Evolutionary conservation across 2,797 vertebrate genomes (phyloP).

Genomic region (Ctenochaetus hawaiiensis): DNA sequence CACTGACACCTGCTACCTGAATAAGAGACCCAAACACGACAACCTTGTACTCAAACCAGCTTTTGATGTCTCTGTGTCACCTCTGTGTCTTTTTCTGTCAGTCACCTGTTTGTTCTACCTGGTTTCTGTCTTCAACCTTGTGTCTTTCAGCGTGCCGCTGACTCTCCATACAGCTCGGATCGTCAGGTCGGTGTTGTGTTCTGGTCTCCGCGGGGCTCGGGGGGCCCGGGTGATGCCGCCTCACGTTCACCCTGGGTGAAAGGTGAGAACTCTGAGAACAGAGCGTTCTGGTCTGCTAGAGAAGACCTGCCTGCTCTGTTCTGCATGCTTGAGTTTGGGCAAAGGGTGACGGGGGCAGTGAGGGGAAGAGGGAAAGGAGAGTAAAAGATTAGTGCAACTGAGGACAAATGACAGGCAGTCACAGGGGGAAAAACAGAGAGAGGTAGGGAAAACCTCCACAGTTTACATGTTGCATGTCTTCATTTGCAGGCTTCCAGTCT

Average conservation of each 20-base stretch:
- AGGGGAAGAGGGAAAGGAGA: slow-evolving; percentile 53
- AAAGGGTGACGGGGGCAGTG: slow-evolving; percentile 58
- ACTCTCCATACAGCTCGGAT: slow-evolving; percentile 46
- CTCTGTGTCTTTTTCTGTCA: slow-evolving; percentile 50
- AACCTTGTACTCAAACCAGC: slow-evolving; percentile 19
- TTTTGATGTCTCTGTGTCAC: slow-evolving; percentile 45
- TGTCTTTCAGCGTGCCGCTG: slow-evolving; percentile 61
- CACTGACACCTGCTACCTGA: slow-evolving; percentile 49
- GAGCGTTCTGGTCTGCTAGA: slow-evolving; percentile 81
- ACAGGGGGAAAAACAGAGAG: not conserved
- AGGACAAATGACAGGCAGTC: slow-evolving; percentile 54
- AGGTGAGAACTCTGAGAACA: slow-evolving; percentile 87
- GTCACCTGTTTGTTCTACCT: slow-evolving; percentile 55
- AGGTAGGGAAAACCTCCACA: not conserved
- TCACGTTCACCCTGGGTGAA: slow-evolving; percentile 81
- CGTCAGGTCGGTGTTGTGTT: slow-evolving; percentile 73
- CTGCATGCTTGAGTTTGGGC: slow-evolving; percentile 83
- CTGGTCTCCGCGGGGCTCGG: slow-evolving; percentile 69
- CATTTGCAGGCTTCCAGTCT: too few relatives aligned
- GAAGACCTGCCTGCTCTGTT: slow-evolving; percentile 80
- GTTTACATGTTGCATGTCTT: not conserved
- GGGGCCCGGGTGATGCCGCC: slow-evolving; percentile 65
- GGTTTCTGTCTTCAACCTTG: slow-evolving; percentile 44
- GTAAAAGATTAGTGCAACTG: slow-evolving; percentile 58
- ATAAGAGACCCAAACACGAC: slow-evolving; percentile 18